Base-by-base conservation (phyloP, 1,140 invertebrate genomes). In the Drosophila varians region DNA sequence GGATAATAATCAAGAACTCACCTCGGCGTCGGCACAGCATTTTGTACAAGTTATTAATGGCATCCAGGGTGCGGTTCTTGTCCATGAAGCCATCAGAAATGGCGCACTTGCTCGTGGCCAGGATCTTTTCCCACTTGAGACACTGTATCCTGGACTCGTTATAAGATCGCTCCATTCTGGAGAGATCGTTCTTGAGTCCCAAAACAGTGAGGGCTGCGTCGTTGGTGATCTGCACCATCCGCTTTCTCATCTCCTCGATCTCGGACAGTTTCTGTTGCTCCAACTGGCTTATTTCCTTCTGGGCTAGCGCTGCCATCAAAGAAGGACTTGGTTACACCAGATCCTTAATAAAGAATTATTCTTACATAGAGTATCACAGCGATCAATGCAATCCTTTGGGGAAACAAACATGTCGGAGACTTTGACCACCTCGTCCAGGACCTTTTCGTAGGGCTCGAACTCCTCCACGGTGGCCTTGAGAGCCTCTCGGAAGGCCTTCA, bases 201-300 rank as follows among this genome's bases (percentile, higher is more conserved):
- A 91, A 26, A 1, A 90, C 86, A 3, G 82, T 77, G 2, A 89
- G 65, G 8, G 78, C 77, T 4, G 90, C 90, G 18, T 90, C 89
- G 19, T 84, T 90, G 0, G 89, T 90, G n/a, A 90, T 62, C 40
- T 90, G 83, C 5, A 91, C 78, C 88, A 91, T 91, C 3, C 65
- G 54, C 34, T 79, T 74, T n/a, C 90, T 72, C 78, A 91, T 87
- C 16, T 70, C 31, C 36, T 91, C 90, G 18, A 91, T 91, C 43
- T 87, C 89, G 7, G 75, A 31, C 6, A 90, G 43, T 42, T 91
- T 90, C 38, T 75, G 9, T 9, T 76, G 69, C 55, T 91, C 84
- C 54, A 90, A 46, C 4, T 84, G 51, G 1, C 65, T 47, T 21
- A 91, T 90, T 54, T 91, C 90, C 6, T 75, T 43, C 54, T 91